A percentile compares a stretch with the other conserved stretches of the same genome.
phyloP scores from a whole-genome alignment of 2,888 invertebrate species.

The Cephus pygmeus region DNA sequence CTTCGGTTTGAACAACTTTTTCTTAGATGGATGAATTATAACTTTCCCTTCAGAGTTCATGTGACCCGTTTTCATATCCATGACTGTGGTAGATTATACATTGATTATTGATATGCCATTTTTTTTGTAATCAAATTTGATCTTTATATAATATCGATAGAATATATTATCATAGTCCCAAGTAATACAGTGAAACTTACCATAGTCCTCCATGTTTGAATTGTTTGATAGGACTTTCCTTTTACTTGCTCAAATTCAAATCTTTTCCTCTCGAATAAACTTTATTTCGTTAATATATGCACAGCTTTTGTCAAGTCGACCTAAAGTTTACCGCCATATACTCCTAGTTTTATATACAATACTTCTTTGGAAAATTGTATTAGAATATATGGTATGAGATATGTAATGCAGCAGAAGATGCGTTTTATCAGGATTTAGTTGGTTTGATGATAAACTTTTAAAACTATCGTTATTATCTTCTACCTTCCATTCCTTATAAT shows the following conservation, averaged over 20 bases:
- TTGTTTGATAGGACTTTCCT: background rate
- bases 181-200: background rate
- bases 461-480: background rate
- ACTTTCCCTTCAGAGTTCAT: background rate
- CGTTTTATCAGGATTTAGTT: background rate
- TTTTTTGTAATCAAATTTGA: background rate
- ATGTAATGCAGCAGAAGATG: background rate
- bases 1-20: background rate
- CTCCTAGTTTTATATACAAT: background rate
- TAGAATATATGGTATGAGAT: background rate
- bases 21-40: background rate
- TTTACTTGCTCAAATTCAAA: background rate
- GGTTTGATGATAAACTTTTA: background rate
- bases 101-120: background rate
- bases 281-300: background rate
- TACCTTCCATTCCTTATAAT: background rate
- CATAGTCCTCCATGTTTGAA: conserved; percentile 15
- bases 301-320: background rate
- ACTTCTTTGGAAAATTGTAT: background rate
- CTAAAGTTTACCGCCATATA: background rate
- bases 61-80: background rate
- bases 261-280: background rate
- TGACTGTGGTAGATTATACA: background rate
- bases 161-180: background rate
- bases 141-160: background rate